These are phyloP conservation scores for Conopomorpha cramerella DNA, from an alignment of 1,140 invertebrate genomes.

Conservation along the genomic window DNA sequence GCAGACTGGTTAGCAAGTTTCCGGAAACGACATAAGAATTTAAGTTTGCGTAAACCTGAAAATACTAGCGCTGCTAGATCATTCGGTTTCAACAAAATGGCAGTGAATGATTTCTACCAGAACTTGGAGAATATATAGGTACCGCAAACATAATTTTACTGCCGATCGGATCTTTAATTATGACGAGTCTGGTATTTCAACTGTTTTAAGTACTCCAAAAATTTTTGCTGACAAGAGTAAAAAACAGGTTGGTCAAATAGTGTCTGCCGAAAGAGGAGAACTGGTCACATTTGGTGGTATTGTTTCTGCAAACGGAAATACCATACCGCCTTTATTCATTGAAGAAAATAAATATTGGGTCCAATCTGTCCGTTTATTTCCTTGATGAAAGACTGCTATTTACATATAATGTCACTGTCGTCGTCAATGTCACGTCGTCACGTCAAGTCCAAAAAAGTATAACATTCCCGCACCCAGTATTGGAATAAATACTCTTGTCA, in stretches of 20 bases:
- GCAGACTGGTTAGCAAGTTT: constrained; percentile 10
- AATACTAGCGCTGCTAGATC: constrained; percentile 34
- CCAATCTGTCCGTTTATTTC: too few species aligned
- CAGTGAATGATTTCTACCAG: constrained; percentile 16
- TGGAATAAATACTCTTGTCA: too few species aligned
- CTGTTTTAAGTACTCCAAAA: constrained; percentile 27
- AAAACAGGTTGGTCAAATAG: constrained; percentile 35
- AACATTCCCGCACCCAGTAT: too few species aligned
- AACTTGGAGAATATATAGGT: constrained; percentile 6
- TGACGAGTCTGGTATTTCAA: constrained; percentile 50
- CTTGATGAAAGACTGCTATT: too few species aligned
- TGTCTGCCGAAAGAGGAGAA: constrained; percentile 35
- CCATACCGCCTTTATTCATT: constrained; percentile 32
- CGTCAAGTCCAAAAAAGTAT: too few species aligned
- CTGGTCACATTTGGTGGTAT: constrained; percentile 29
- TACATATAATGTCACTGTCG: too few species aligned
- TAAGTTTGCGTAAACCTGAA: constrained; percentile 38
- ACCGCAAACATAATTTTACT: constrained; percentile 19
- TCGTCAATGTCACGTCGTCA: too few species aligned
- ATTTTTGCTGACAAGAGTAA: constrained; percentile 17
- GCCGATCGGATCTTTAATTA: constrained; percentile 42
- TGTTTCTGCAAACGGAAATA: constrained; percentile 30
- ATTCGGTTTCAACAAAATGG: constrained; percentile 30
- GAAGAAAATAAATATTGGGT: too few species aligned
- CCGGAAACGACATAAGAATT: constrained; percentile 10